Evolutionary conservation across 2,888 invertebrate species (phyloP).

Genomic region (Baccha elongata): DNA sequence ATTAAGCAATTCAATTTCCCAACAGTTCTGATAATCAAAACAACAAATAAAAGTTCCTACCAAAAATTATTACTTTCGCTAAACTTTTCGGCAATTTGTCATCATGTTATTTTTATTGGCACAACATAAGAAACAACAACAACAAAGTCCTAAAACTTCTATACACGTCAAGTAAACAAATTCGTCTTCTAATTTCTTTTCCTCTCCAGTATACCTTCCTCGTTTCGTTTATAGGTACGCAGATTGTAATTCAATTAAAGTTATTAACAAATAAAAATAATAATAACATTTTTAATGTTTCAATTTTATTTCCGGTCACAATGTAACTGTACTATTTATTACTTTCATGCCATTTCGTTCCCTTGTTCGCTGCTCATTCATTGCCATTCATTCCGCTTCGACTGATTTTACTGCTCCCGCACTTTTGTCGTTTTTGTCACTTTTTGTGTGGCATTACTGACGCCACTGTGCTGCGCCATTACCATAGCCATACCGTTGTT

Average conservation of each 20-base stretch:
- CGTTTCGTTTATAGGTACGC: slow-evolving; percentile 8
- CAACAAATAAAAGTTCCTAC: slow-evolving; percentile 30
- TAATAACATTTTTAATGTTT: slow-evolving; percentile 63
- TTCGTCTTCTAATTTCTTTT: slow-evolving; percentile 31
- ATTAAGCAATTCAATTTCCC: neutral
- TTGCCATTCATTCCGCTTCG: slow-evolving; percentile 69
- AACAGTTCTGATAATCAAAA: slow-evolving; percentile 7
- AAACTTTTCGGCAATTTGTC: slow-evolving; percentile 72
- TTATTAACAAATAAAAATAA: slow-evolving; percentile 69
- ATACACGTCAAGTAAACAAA: slow-evolving; percentile 23
- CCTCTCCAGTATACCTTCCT: neutral
- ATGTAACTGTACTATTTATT: slow-evolving; percentile 56
- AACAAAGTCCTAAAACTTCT: neutral
- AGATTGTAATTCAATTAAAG: slow-evolving; percentile 73
- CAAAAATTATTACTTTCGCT: slow-evolving; percentile 45
- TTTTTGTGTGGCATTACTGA: slow-evolving; percentile 56
- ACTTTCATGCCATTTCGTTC: slow-evolving; percentile 49
- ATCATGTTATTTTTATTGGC: slow-evolving; percentile 59
- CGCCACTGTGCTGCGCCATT: slow-evolving; percentile 18
- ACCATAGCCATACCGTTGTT: slow-evolving; percentile 1
- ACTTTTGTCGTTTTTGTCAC: slow-evolving; percentile 64
- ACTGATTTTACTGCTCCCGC: slow-evolving; percentile 62
- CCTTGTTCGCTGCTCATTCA: slow-evolving; percentile 60
- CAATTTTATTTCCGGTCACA: slow-evolving; percentile 66
- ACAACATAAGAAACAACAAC: neutral